Percentiles rank a stretch among this genome's conserved stretches.
These are phyloP conservation scores for Rhadinocentrus ornatus DNA, from an alignment of 2,797 vertebrate species.

Conservation along the genomic window DNA sequence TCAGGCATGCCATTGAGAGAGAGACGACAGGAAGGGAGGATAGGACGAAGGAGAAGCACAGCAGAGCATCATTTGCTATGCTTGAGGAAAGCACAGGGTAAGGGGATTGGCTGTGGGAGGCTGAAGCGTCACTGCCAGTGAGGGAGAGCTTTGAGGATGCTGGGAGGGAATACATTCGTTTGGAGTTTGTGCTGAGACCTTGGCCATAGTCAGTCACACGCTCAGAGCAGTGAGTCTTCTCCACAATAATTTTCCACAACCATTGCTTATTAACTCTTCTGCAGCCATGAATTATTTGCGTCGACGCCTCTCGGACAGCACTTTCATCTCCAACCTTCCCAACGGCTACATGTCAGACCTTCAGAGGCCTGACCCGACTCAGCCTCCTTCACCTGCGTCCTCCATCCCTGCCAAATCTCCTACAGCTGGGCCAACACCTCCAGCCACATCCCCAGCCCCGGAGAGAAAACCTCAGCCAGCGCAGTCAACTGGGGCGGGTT, in stretches of 20 bases:
- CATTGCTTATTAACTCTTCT: conserved; percentile 41
- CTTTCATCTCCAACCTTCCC: conserved; percentile 97
- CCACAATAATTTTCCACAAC: conserved; percentile 54
- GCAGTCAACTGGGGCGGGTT: conserved; percentile 88
- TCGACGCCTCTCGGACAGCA: conserved; percentile 97
- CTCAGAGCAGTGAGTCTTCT: conserved; percentile 46
- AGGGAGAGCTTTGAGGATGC: conserved; percentile 79
- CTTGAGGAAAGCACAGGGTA: conserved; percentile 53
- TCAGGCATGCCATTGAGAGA: conserved; percentile 54
- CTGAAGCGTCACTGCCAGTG: conserved; percentile 67
- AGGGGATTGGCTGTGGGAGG: conserved; percentile 76
- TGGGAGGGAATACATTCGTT: conserved; percentile 73
- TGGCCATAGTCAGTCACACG: conserved; percentile 63
- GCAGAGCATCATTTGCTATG: conserved; percentile 75
- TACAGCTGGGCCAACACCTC: conserved; percentile 71
- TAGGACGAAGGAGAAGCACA: conserved; percentile 59
- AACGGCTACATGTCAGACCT: conserved; percentile 98
- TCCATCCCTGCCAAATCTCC: conserved; percentile 76
- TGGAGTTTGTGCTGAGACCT: conserved; percentile 71
- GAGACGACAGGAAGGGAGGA: conserved; percentile 47
- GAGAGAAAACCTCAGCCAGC: conserved; percentile 80
- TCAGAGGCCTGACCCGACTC: conserved; percentile 92
- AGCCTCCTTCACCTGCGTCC: conserved; percentile 81
- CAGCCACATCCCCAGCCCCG: conserved; percentile 74
- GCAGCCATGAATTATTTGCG: conserved; percentile 96